phyloP scores from a whole-genome alignment of 1,140 invertebrate species.

The Drosophila repletoides region DNA sequence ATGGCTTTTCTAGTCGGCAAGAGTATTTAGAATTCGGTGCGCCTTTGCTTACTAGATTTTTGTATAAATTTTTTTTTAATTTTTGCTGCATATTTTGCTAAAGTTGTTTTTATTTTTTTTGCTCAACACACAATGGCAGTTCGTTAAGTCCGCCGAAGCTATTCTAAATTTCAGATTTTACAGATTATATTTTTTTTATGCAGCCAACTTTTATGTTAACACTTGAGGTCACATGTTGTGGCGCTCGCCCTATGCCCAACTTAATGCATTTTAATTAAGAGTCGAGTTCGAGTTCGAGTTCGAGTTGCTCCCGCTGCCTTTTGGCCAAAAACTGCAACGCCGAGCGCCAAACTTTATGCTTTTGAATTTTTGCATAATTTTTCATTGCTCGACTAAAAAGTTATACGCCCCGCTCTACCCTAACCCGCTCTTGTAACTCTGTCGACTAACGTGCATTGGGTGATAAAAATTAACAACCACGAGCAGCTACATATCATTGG shows the following conservation, averaged over 20 bases:
- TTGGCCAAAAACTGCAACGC: slow-evolving; percentile 19
- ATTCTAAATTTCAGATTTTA: slow-evolving; percentile 31
- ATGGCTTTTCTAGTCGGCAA: no score
- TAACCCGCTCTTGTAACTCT: background rate
- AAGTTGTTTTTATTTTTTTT: slow-evolving; percentile 7
- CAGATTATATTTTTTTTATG: slow-evolving; percentile 13
- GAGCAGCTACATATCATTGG: background rate
- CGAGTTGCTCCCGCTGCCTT: slow-evolving; percentile 5
- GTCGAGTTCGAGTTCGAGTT: slow-evolving; percentile 20
- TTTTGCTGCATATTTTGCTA: background rate
- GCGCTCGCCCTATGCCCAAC: slow-evolving; percentile 24
- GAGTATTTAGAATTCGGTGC: no score
- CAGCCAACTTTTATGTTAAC: slow-evolving; percentile 37
- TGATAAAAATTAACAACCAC: slow-evolving; percentile 24
- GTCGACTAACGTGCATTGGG: background rate
- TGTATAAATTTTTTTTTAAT: background rate
- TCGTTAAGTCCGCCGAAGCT: slow-evolving; percentile 23
- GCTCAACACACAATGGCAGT: slow-evolving; percentile 16
- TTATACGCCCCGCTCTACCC: background rate
- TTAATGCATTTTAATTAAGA: slow-evolving; percentile 64
- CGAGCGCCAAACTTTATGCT: slow-evolving; percentile 46
- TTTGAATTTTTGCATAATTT: slow-evolving; percentile 52
- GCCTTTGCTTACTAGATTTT: no score
- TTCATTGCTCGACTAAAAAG: slow-evolving; percentile 18
- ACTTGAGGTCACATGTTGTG: slow-evolving; percentile 48